Conservation (phyloP, 2,888 invertebrate species). For the Apodemia zela region DNA sequence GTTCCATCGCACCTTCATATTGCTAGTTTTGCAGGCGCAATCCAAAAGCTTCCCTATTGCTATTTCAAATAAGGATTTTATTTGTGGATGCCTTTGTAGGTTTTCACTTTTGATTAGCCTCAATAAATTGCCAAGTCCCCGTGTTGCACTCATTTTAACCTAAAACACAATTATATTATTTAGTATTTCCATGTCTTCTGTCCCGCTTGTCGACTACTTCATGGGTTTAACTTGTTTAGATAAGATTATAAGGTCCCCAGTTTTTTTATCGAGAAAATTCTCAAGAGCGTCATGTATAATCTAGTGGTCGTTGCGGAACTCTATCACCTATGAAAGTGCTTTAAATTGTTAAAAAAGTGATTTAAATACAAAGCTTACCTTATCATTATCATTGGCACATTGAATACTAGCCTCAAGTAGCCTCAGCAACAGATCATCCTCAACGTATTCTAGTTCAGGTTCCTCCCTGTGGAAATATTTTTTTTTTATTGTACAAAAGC, state of each 20-base stretch:
- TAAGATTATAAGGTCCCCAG: neutral
- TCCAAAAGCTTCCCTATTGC: slow-evolving; percentile 85
- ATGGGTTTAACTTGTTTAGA: too few relatives aligned
- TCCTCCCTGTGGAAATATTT: slow-evolving; percentile 61
- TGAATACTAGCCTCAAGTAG: slow-evolving; percentile 84
- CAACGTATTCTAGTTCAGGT: slow-evolving; percentile 82
- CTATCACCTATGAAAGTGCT: too few relatives aligned
- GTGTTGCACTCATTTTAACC: slow-evolving; percentile 87
- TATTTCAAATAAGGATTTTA: slow-evolving; percentile 75
- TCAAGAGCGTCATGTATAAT: too few relatives aligned
- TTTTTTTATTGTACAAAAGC: neutral
- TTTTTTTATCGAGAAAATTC: too few relatives aligned
- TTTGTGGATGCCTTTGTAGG: slow-evolving; percentile 63
- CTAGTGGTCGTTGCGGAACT: too few relatives aligned
- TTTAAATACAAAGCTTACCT: slow-evolving; percentile 68
- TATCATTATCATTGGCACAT: slow-evolving; percentile 87
- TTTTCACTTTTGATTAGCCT: slow-evolving; percentile 80
- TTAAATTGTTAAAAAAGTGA: neutral
- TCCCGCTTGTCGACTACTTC: too few relatives aligned
- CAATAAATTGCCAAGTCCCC: slow-evolving; percentile 90
- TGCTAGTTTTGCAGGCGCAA: slow-evolving; percentile 84
- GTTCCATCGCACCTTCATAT: slow-evolving; percentile 96
- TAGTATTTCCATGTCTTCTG: neutral
- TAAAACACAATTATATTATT: slow-evolving; percentile 30
- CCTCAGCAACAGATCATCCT: slow-evolving; percentile 84